These are phyloP conservation scores for Drosophila limbata DNA, from an alignment of 2,888 invertebrate species.

Conservation along the genomic window DNA sequence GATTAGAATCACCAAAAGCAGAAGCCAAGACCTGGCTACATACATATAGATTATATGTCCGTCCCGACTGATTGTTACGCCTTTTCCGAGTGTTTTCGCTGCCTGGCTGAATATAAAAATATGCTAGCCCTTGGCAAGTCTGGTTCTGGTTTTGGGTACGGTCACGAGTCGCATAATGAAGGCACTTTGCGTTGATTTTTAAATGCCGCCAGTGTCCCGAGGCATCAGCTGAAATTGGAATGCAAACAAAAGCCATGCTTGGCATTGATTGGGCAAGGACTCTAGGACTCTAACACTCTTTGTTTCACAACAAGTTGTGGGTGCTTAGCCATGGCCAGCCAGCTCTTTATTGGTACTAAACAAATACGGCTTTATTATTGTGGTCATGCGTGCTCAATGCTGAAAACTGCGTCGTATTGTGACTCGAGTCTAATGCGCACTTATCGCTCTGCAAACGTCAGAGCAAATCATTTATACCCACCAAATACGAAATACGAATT, in stretches of 20 bases:
- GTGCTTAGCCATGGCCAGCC: conserved; percentile 19
- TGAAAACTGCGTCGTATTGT: conserved; percentile 54
- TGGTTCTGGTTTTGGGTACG: conserved; percentile 3
- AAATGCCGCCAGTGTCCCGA: conserved; percentile 58
- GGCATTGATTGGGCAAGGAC: conserved; percentile 68
- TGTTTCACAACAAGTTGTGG: conserved; percentile 64
- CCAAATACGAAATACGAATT: conserved; percentile 12
- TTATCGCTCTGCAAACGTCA: conserved; percentile 26
- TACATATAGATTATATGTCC: conserved; percentile 63
- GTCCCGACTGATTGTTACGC: conserved; percentile 65
- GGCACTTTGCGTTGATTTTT: conserved; percentile 79
- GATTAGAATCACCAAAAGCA: conserved; percentile 74
- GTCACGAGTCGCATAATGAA: conserved; percentile 70
- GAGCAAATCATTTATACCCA: conserved; percentile 27
- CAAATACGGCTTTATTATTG: conserved; percentile 59
- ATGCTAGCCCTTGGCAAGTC: conserved; percentile 57
- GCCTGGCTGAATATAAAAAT: conserved; percentile 54
- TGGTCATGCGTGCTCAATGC: conserved; percentile 46
- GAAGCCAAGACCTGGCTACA: conserved; percentile 36
- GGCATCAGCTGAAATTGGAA: conserved; percentile 48
- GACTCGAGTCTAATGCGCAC: conserved; percentile 36
- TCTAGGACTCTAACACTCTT: conserved; percentile 29
- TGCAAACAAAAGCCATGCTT: conserved; percentile 69
- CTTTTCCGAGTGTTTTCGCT: conserved; percentile 53
- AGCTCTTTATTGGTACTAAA: conserved; percentile 58